Percentiles rank a stretch among this genome's conserved stretches.
phyloP scores from a whole-genome alignment of 2,888 invertebrate genomes.

The Cephus spinipes region DNA sequence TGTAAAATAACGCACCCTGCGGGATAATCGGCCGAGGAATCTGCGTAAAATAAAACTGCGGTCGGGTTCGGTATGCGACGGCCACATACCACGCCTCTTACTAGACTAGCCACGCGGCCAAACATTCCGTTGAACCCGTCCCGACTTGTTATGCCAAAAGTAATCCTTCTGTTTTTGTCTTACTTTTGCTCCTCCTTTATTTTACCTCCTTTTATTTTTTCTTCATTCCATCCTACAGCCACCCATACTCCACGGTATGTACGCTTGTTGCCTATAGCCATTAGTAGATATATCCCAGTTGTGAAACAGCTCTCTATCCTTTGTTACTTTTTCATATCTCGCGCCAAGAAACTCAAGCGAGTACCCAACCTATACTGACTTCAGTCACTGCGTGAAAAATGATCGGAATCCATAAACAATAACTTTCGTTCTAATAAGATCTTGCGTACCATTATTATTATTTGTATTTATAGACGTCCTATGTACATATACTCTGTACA shows the following conservation, averaged over 20 bases:
- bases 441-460: too few relatives aligned
- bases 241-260: neutral
- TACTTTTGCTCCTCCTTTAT: conserved; percentile 17
- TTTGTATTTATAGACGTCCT: too few relatives aligned
- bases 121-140: conserved; percentile 49
- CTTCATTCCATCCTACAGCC: neutral
- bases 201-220: conserved; percentile 16
- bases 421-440: neutral
- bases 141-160: conserved; percentile 28
- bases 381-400: neutral
- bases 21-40: conserved; percentile 20
- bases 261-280: neutral
- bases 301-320: neutral
- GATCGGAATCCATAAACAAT: neutral
- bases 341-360: neutral
- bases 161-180: conserved; percentile 18
- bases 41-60: conserved; percentile 33
- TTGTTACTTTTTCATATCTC: neutral
- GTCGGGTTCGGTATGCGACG: conserved; percentile 41
- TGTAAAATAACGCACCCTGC: conserved; percentile 1
- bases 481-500: too few relatives aligned
- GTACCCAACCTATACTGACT: neutral
- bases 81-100: conserved; percentile 50
- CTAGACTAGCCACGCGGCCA: conserved; percentile 41
- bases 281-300: neutral